Conservation (phyloP, 1,140 invertebrate species). For the Dermatophagoides farinae region DNA sequence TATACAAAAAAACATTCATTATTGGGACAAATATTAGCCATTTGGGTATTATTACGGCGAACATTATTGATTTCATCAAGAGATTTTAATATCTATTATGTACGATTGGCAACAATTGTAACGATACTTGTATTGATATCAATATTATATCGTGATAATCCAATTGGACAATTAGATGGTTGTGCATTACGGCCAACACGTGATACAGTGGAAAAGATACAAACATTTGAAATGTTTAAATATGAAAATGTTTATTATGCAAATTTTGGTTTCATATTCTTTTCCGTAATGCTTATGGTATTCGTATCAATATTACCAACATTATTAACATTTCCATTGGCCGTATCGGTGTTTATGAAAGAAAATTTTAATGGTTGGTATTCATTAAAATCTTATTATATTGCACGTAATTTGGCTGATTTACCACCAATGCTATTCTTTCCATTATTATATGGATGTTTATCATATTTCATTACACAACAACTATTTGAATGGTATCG, state of each 20-base stretch:
- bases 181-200: constrained; percentile 1
- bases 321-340: constrained; percentile 8
- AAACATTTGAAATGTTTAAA: constrained; percentile 2
- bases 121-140: not conserved
- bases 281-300: constrained; percentile 1
- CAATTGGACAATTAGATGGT: constrained; percentile 9
- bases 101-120: not conserved
- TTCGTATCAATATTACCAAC: constrained; percentile 5
- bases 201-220: not conserved
- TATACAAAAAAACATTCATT: constrained; percentile 2
- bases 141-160: not conserved
- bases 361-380: constrained; percentile 16
- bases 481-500: constrained; percentile 3
- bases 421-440: constrained; percentile 10
- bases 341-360: constrained; percentile 7
- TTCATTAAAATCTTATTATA: constrained; percentile 11
- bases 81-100: constrained; percentile 1
- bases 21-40: not conserved
- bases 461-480: constrained; percentile 9
- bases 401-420: constrained; percentile 13
- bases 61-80: not conserved
- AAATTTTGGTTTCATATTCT: constrained; percentile 12
- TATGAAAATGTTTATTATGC: not conserved
- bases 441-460: not conserved
- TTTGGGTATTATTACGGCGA: not conserved